Evolutionary conservation across 1,140 invertebrate genomes (phyloP).

Genomic region (Lineus longissimus): DNA sequence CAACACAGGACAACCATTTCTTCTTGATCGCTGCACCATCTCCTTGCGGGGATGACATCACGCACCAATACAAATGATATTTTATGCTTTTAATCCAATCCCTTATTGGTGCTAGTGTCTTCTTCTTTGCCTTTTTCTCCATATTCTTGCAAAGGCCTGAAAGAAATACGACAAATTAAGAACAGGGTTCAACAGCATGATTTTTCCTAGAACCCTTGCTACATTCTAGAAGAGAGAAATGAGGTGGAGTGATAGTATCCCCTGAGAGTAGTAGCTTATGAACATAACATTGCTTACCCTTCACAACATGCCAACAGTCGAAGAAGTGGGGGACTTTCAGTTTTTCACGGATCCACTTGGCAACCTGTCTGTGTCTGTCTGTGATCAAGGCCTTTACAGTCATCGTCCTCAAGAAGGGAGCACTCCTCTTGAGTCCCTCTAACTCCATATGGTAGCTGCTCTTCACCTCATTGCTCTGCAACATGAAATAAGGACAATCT

Average conservation of each 20-base stretch:
- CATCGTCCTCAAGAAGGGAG: not conserved
- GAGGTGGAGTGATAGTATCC: too few relatives aligned
- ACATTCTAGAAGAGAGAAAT: too few relatives aligned
- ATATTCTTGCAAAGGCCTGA: not conserved
- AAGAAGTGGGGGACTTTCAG: constrained; percentile 1
- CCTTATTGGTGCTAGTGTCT: not conserved
- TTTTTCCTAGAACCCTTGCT: too few relatives aligned
- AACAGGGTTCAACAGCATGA: too few relatives aligned
- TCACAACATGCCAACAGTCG: constrained; percentile 5
- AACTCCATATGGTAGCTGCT: constrained; percentile 6
- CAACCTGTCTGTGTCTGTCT: not conserved
- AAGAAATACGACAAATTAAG: not conserved
- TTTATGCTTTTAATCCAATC: not conserved
- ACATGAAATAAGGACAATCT: not conserved
- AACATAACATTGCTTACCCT: not conserved
- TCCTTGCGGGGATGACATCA: not conserved
- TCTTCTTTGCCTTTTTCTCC: not conserved
- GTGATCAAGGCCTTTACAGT: constrained; percentile 4
- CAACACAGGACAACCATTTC: constrained; percentile 23
- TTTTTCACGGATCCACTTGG: not conserved
- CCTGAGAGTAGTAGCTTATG: too few relatives aligned
- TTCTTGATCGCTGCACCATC: constrained; percentile 16
- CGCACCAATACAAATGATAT: constrained; percentile 6
- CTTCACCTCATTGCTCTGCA: not conserved
- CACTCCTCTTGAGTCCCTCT: not conserved